Conservation (phyloP, 2,113 vertebrate genomes). For the Mustela lutreola region DNA sequence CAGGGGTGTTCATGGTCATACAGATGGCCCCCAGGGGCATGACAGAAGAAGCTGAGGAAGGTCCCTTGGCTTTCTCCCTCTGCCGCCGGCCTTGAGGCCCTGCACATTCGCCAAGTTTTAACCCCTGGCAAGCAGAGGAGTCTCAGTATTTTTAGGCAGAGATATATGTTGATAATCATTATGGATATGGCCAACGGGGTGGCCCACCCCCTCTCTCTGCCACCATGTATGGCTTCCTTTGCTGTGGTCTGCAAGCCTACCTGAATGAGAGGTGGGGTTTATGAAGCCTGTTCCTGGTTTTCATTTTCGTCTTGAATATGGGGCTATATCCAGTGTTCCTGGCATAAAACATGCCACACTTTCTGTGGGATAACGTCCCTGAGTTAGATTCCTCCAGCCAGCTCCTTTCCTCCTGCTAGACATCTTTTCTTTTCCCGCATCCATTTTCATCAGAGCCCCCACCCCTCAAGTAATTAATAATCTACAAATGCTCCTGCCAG, state of each 20-base stretch:
- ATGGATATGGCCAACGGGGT: neutral
- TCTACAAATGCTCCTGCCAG: neutral
- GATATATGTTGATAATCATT: neutral
- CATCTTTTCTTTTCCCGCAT: neutral
- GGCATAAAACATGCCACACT: neutral
- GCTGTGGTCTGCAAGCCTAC: neutral
- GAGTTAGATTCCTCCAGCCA: neutral
- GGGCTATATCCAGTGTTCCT: neutral
- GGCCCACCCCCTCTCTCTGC: neutral
- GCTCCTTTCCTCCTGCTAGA: neutral
- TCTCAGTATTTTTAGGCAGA: neutral
- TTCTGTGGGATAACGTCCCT: neutral
- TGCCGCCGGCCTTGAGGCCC: rapidly evolving
- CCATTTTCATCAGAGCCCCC: neutral
- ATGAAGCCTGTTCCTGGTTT: neutral
- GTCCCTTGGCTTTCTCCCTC: neutral
- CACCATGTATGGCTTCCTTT: neutral
- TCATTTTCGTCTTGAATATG: neutral
- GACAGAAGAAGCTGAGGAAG: neutral
- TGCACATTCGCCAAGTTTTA: neutral
- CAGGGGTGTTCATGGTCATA: neutral
- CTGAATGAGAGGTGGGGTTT: neutral
- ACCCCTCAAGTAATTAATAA: neutral
- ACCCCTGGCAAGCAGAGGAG: neutral
- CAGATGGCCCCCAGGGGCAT: neutral